phyloP scores from a whole-genome alignment of 2,888 invertebrate genomes.

The Cantharis nigra region DNA sequence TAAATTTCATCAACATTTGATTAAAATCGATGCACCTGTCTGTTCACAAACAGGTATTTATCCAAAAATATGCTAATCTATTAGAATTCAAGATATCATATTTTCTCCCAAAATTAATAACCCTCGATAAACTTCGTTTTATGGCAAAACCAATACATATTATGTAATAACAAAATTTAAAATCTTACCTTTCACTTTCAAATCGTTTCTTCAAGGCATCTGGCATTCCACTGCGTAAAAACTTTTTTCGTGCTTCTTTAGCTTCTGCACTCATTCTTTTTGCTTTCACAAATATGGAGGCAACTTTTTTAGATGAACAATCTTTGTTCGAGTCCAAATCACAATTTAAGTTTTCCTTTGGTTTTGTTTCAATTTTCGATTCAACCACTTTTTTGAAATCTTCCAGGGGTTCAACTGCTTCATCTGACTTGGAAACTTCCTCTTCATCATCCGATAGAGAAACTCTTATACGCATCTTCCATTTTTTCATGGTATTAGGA shows the following conservation, averaged over 20 bases:
- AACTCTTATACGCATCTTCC: constrained; percentile 38
- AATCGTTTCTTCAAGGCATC: constrained; percentile 64
- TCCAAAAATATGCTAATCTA: too few relatives aligned
- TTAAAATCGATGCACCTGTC: too few relatives aligned
- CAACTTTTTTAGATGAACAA: constrained; percentile 51
- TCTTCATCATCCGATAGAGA: constrained; percentile 7
- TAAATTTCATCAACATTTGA: too few relatives aligned
- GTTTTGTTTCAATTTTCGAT: constrained; percentile 1
- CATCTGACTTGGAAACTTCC: constrained; percentile 11
- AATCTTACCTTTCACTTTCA: constrained; percentile 51
- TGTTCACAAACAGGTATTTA: too few relatives aligned
- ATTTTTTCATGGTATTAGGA: constrained; percentile 23
- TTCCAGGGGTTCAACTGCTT: not conserved
- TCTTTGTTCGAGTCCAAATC: constrained; percentile 5
- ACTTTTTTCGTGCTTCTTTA: constrained; percentile 68
- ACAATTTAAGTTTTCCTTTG: not conserved
- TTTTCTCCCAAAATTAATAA: too few relatives aligned
- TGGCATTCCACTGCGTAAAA: constrained; percentile 74
- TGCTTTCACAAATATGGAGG: constrained; percentile 69
- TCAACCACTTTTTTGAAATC: not conserved
- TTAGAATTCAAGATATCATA: too few relatives aligned
- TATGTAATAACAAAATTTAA: not conserved
- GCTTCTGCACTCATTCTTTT: constrained; percentile 61
- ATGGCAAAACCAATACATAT: too few relatives aligned
- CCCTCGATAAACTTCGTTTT: not conserved